phyloP scores from a whole-genome alignment of 2,113 vertebrate species.

The Casuarius casuarius region DNA sequence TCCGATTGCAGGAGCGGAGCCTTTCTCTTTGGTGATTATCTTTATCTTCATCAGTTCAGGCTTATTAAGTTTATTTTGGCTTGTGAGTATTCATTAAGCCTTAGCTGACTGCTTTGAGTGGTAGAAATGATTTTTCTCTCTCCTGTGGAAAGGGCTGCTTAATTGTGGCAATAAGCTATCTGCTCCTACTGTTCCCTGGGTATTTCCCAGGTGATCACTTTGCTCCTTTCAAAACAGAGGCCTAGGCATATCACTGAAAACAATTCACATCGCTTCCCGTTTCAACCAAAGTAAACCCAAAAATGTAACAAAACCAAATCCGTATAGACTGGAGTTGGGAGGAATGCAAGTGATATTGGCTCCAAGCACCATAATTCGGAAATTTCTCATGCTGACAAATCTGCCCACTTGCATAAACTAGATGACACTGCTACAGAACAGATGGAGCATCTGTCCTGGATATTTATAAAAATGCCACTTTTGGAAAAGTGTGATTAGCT shows the following conservation, averaged over 20 bases:
- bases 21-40: neutral
- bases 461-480: constrained; percentile 34
- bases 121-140: neutral
- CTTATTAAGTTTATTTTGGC: neutral
- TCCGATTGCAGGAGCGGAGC: neutral
- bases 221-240: neutral
- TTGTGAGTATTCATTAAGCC: neutral
- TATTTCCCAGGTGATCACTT: neutral
- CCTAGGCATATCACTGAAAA: neutral
- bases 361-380: neutral
- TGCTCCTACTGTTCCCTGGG: neutral
- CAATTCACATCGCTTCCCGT: neutral
- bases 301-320: neutral
- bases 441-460: constrained; percentile 19
- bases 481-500: constrained; percentile 19
- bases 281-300: neutral
- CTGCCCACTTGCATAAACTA: neutral
- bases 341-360: neutral
- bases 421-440: neutral
- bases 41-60: neutral
- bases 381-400: neutral
- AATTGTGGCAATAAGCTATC: neutral
- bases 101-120: neutral
- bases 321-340: neutral
- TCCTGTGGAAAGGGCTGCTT: accelerated